These are phyloP conservation scores for Alectoris magna DNA, from an alignment of 2,797 vertebrate species.

Conservation along the genomic window DNA sequence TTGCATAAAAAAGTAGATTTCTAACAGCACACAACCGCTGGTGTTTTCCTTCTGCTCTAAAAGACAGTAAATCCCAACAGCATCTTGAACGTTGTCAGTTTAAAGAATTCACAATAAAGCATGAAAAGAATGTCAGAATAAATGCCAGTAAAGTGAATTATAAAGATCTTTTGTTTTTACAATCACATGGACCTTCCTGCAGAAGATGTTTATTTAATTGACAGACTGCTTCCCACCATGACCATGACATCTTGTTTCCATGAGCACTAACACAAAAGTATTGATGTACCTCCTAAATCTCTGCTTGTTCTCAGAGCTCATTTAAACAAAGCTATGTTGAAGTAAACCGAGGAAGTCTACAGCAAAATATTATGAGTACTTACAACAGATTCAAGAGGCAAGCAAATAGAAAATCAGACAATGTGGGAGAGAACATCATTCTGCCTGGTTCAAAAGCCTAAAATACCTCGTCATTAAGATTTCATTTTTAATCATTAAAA, in stretches of 20 bases:
- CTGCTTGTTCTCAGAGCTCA: not conserved
- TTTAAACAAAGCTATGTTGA: not conserved
- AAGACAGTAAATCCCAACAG: not conserved
- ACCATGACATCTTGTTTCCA: not conserved
- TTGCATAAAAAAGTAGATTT: not conserved
- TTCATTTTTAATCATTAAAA: conserved; percentile 7
- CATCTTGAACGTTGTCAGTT: not conserved
- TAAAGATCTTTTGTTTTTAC: not conserved
- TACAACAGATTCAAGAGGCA: not conserved
- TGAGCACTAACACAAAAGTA: not conserved
- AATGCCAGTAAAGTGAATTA: not conserved
- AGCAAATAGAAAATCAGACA: not conserved
- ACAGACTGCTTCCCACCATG: not conserved
- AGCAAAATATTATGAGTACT: not conserved
- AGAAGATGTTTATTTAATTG: not conserved
- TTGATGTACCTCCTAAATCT: not conserved
- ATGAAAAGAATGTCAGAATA: not conserved
- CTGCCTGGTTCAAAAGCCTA: not conserved
- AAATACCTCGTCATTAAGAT: not conserved
- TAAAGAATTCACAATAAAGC: conserved; percentile 8
- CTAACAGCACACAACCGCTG: not conserved
- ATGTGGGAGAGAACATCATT: not conserved
- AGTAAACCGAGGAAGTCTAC: not conserved
- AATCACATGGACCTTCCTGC: not conserved
- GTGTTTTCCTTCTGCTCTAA: not conserved